A percentile compares a stretch with the other conserved stretches of the same genome.
phyloP scores from a whole-genome alignment of 2,113 vertebrate species.

The Epinephelus lanceolatus region DNA sequence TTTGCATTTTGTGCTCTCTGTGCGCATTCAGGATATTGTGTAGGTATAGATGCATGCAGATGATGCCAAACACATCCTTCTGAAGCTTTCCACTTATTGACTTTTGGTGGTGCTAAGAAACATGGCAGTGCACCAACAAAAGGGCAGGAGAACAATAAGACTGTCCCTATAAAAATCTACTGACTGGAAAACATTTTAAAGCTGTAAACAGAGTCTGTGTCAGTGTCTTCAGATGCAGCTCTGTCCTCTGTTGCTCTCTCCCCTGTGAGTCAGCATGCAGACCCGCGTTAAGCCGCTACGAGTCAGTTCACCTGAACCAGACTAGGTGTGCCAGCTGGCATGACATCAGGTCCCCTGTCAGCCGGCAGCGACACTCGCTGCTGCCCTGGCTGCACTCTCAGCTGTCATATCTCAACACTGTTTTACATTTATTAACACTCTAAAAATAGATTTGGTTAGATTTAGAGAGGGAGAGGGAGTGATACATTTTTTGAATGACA shows the following conservation, averaged over 20 bases:
- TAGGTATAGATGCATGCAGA: neutral
- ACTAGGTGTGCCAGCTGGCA: constrained; percentile 12
- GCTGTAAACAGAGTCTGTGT: neutral
- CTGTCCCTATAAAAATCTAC: neutral
- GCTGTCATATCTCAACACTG: neutral
- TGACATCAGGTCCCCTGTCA: neutral
- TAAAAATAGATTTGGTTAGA: neutral
- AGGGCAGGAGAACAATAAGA: neutral
- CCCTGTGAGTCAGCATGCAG: neutral
- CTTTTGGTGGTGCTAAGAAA: too few relatives aligned
- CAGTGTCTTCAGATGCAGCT: neutral
- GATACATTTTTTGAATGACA: neutral
- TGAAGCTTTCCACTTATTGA: too few relatives aligned
- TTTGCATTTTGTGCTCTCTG: neutral
- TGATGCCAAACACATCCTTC: neutral
- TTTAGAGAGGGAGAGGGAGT: neutral
- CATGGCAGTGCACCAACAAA: neutral
- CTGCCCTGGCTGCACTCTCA: neutral
- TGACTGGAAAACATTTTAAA: neutral
- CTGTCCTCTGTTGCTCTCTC: neutral
- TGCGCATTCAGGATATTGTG: too few relatives aligned
- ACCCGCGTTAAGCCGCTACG: neutral
- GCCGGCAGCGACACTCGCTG: neutral
- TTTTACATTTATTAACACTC: neutral
- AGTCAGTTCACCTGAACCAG: neutral